phyloP scores from a whole-genome alignment of 2,113 vertebrate genomes.

The Sinocyclocheilus anophthalmus region DNA sequence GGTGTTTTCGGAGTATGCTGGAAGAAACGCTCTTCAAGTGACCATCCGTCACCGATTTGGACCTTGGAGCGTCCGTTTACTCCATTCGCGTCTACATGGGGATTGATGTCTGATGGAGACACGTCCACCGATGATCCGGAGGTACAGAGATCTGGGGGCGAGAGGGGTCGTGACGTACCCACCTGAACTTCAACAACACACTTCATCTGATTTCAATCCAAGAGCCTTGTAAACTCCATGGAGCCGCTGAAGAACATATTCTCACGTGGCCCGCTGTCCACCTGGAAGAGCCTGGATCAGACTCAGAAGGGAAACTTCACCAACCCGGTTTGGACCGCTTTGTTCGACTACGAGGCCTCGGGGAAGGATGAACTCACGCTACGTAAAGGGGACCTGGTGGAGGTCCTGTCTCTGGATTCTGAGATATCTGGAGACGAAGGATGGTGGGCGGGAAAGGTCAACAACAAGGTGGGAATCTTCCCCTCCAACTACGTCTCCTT shows the following conservation, averaged over 20 bases:
- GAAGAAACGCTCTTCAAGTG: not conserved
- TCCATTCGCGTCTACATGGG: slow-evolving; percentile 34
- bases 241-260: slow-evolving; percentile 88
- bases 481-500: slow-evolving; percentile 88
- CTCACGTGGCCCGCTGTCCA: slow-evolving; percentile 77
- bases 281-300: slow-evolving; percentile 79
- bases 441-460: slow-evolving; percentile 91
- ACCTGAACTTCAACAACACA: slow-evolving; percentile 68
- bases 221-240: slow-evolving; percentile 71
- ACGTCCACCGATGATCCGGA: slow-evolving; percentile 68
- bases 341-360: slow-evolving; percentile 87
- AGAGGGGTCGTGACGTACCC: slow-evolving; percentile 69
- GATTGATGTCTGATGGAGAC: slow-evolving; percentile 42
- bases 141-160: slow-evolving; percentile 46
- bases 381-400: slow-evolving; percentile 85
- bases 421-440: slow-evolving; percentile 89
- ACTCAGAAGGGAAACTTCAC: slow-evolving; percentile 76
- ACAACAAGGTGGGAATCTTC: slow-evolving; percentile 89
- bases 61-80: too few species aligned
- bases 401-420: slow-evolving; percentile 86
- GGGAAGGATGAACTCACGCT: slow-evolving; percentile 86
- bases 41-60: too few species aligned
- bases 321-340: slow-evolving; percentile 87
- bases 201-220: slow-evolving; percentile 32
- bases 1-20: not conserved